Evolutionary conservation across 2,113 vertebrate genomes (phyloP), one percentile per base, ranked within the genome.

Genomic region (Shinisaurus crocodilurus): DNA sequence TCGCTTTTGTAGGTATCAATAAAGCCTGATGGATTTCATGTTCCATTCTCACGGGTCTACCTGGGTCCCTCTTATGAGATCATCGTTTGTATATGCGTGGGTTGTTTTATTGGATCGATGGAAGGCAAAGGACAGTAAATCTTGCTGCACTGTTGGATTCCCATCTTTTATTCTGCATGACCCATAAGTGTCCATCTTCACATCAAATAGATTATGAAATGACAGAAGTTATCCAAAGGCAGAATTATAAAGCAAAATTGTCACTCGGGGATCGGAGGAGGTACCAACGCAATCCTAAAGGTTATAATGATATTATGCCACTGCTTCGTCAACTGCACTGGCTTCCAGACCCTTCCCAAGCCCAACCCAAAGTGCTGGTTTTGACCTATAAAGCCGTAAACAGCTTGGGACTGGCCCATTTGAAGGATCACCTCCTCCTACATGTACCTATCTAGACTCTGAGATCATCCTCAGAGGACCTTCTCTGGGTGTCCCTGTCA

Each of bases 61-160:
- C 92, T 87, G 4, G 84, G 88, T 91, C 85, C 95, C 90, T 91
- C 93, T 93, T 94, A 88, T 60, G 75, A 89, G 93, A 96, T 92
- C 94, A 96, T 95, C 91, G 95, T 95, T 95, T 93, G 89, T 95
- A 87, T 94, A 95, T 89, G 94, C 91, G 95, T 94, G 94, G 94
- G 87, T 96, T 95, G 92, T 95, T 96, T 96, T 96, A 95, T 96
- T 93, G 91, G 89, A 95, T 92, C 93, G 91, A 87, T 69, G 86
- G 94, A 95, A 96, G 83, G 91, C 85, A 95, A 95, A 88, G 80
- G 87, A 93, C 93, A 95, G 88, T 95, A 96, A 96, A 96, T 95
- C 92, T 91, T 94, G 91, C 90, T 92, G 92, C 94, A 77, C 90
- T 95, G 87, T 87, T 90, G 88, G 92, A 93, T 95, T 96, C 93